phyloP scores from a whole-genome alignment of 2,888 invertebrate species.

The Sericinus montela region DNA sequence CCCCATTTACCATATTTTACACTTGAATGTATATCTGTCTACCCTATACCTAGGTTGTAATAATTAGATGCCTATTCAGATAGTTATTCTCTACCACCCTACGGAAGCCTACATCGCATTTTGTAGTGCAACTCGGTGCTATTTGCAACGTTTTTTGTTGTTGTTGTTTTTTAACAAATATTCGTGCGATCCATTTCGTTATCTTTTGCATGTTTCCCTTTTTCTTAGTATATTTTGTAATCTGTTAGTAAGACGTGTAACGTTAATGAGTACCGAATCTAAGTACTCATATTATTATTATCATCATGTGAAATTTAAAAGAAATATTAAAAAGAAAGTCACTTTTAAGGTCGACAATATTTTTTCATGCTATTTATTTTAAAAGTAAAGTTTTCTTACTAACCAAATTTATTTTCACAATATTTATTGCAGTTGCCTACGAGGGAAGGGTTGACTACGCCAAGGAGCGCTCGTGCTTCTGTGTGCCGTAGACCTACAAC shows the following conservation, averaged over 20 bases:
- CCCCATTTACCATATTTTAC: slow-evolving; percentile 35
- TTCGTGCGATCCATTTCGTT: slow-evolving; percentile 38
- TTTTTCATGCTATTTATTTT: neutral
- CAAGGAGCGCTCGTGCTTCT: slow-evolving; percentile 71
- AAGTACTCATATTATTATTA: slow-evolving; percentile 51
- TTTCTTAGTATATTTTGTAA: too few relatives aligned
- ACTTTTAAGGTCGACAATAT: slow-evolving; percentile 53
- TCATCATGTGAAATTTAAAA: slow-evolving; percentile 61
- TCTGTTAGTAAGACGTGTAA: too few relatives aligned
- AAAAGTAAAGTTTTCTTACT: too few relatives aligned
- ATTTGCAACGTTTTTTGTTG: slow-evolving; percentile 41
- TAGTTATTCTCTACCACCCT: slow-evolving; percentile 50
- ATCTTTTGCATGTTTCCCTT: slow-evolving; percentile 34
- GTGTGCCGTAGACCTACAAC: slow-evolving; percentile 57
- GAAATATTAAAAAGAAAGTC: slow-evolving; percentile 58
- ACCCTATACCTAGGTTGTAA: slow-evolving; percentile 31
- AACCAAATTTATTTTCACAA: neutral
- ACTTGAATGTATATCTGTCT: slow-evolving; percentile 24
- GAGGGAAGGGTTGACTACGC: slow-evolving; percentile 66
- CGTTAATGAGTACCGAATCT: slow-evolving; percentile 58
- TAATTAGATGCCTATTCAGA: slow-evolving; percentile 67
- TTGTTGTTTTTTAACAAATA: slow-evolving; percentile 34
- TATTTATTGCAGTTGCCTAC: slow-evolving; percentile 52
- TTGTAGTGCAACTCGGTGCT: slow-evolving; percentile 50
- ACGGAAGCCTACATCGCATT: slow-evolving; percentile 36